Evolutionary conservation across 2,797 vertebrate species (phyloP), one percentile per base, ranked within the genome.

Genomic region (Tachyglossus aculeatus): DNA sequence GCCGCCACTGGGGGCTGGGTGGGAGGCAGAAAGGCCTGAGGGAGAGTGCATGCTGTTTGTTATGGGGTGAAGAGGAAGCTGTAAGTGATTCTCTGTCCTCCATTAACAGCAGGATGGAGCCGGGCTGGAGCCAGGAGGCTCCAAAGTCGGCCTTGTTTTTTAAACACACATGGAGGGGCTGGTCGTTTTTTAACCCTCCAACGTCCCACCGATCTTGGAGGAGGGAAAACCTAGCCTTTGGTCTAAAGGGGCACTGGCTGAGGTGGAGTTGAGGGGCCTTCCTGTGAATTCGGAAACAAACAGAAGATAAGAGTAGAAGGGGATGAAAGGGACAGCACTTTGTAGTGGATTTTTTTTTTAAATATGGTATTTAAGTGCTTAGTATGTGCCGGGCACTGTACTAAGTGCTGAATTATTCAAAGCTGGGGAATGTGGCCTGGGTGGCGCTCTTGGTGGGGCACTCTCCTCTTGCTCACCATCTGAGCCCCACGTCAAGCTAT

Each of bases 81-180:
- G 65, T 88, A 89, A 93, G 91, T 86, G 87, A 78, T 90, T 91
- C 65, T 94, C 90, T 92, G 90, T 90, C 90, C 90, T 92, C 90
- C 91, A 80, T 94, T 93, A 94, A 93, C 93, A 92, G 91, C 90
- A 90, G 91, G 91, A 93, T 81, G 86, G 91, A 94, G 94, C 89
- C 91, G 91, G 86, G 66, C 86, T 92, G 93, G 92, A 95, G 90
- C 90, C 83, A 69, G 53, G 83, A 72, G 88, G 82, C 86, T 91
- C 87, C 76, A 60, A 91, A 93, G 88, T 92, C 91, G 91, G 89
- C 88, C 88, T 89, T 89, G 91, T 88, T 94, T 93, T 93, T 92
- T 88, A 90, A 90, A 89, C 84, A 90, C 91, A 90, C 86, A 83
- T 77, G 86, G 79, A 80, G 67, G 87, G 90, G 89, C 87, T 86